Base-by-base conservation (phyloP, 1,140 invertebrate genomes). In the Penaeus vannamei region DNA sequence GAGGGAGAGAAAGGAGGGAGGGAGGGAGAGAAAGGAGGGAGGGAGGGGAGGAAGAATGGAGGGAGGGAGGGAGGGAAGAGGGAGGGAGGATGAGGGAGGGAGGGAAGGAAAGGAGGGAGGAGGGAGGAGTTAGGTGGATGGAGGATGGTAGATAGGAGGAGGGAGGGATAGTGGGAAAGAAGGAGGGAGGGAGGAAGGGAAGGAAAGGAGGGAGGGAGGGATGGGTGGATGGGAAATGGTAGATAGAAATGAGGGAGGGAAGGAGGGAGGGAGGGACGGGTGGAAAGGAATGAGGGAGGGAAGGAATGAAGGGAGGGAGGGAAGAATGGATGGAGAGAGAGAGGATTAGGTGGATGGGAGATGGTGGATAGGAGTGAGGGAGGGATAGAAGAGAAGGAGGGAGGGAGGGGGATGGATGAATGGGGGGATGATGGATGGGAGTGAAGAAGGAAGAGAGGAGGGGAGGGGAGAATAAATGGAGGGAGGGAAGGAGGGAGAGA, bases 51-150 rank as follows among this genome's bases (percentile, higher is more conserved):
- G 81, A 83, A 53, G 46, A 53, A 83, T 53, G 46, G 81, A 61
- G 81, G 46, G 81, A 83, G 81, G 46, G 46, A 83, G 53, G 46
- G 81, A 83, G 81, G 46, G 66, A 72, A 20, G 19, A 20, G 23
- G 66, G 19, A 0, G 32, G 12, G 66, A 17, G 66, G 19, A 1
- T 0, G n/a, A 72, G 66, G 12, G 22, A n/a, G 32, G 22, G 66
- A 72, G 14, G 8, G 12, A 17, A n/a, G 32, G 22, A 17, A 72
- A 2, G 2, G 66, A 72, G 66, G 19, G 66, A 72, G 53, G 53
- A 53, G 53, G 2, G 53, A 53, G 8, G 17, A 2, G 14, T 12
- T n/a, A 10, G 66, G 19, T 8, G 19, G 66, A 69, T 8, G 19
- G 66, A 20, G 66, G 19, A 19, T 14, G 81, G 46, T 29, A 53